These are phyloP conservation scores for Cuniculus paca DNA, from an alignment of 2,797 vertebrate genomes.

Conservation along the genomic window DNA sequence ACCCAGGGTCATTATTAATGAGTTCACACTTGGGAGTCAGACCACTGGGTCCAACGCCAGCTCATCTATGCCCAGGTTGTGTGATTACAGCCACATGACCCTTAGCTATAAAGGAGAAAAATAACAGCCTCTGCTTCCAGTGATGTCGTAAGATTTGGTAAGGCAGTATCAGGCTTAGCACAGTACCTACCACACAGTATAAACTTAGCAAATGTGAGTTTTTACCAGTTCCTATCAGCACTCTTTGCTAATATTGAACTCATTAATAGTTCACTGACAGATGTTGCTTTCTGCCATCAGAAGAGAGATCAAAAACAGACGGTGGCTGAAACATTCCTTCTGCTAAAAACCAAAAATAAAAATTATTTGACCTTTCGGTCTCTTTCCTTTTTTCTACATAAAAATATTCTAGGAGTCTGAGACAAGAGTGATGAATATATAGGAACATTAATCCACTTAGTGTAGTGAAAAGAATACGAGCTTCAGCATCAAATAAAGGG, in stretches of 20 bases:
- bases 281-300: not conserved
- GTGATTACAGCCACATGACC: not conserved
- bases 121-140: not conserved
- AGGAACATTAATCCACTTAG: not conserved
- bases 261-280: not conserved
- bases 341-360: conserved; percentile 55
- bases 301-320: conserved; percentile 52
- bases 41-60: not conserved
- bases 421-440: not conserved
- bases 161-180: not conserved
- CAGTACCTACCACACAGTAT: rapidly evolving
- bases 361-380: conserved; percentile 50
- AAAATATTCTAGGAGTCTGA: conserved; percentile 29
- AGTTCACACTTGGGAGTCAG: not conserved
- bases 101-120: not conserved
- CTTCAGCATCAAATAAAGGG: not conserved
- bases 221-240: not conserved
- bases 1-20: not conserved
- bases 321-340: conserved; percentile 44
- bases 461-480: not conserved
- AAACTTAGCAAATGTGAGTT: not conserved
- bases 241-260: not conserved
- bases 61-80: rapidly evolving
- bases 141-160: not conserved
- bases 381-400: not conserved